Evolutionary conservation across 2,888 invertebrate species (phyloP).

Genomic region (Oxycera nigricornis): DNA sequence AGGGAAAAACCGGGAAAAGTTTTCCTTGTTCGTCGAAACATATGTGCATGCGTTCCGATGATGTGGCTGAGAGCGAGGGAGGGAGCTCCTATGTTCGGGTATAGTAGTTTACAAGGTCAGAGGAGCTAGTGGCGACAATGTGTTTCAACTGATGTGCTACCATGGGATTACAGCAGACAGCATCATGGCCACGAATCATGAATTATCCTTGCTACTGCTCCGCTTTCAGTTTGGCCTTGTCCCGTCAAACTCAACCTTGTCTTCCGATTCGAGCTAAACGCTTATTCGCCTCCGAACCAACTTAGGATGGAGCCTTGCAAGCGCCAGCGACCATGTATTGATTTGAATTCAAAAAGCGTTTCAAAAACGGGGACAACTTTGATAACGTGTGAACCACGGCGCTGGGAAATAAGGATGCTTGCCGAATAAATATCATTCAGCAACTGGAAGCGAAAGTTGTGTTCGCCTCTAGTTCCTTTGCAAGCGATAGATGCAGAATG

Average conservation of each 20-base stretch:
- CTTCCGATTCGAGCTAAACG: neutral
- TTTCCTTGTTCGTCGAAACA: neutral
- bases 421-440: slow-evolving; percentile 19
- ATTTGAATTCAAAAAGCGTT: slow-evolving; percentile 29
- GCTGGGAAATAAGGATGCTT: slow-evolving; percentile 14
- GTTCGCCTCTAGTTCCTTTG: slow-evolving; percentile 9
- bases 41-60: neutral
- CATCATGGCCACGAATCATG: neutral
- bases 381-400: slow-evolving; percentile 29
- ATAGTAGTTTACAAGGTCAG: neutral
- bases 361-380: slow-evolving; percentile 9
- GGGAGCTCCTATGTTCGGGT: neutral
- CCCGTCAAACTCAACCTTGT: neutral
- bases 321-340: neutral
- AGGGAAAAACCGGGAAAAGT: neutral
- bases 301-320: neutral
- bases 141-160: slow-evolving; percentile 7
- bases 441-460: too few species aligned
- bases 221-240: neutral
- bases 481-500: neutral
- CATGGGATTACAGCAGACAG: slow-evolving; percentile 26
- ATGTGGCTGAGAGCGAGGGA: neutral
- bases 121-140: neutral
- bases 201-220: slow-evolving; percentile 5
- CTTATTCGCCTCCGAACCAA: neutral